Conservation (phyloP, 2,797 vertebrate genomes). For the Cryptoblepharus egeriae region DNA sequence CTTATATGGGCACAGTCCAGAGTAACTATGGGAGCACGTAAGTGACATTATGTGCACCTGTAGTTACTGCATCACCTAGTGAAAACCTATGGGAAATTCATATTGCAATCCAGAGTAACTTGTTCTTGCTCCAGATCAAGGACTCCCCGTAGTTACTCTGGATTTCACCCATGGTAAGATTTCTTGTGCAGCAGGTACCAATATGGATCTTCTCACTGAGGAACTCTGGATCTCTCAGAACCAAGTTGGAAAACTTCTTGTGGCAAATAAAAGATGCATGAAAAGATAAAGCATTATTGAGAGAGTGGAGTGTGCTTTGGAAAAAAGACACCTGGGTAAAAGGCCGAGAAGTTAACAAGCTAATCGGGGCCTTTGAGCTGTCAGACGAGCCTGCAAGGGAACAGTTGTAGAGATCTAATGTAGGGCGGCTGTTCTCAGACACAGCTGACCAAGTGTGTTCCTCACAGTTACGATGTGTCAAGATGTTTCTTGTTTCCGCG, state of each 20-base stretch:
- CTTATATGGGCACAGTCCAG: too few species aligned
- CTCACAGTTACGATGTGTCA: slow-evolving; percentile 67
- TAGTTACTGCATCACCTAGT: too few species aligned
- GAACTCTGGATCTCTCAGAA: neutral
- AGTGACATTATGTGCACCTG: too few species aligned
- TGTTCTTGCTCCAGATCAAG: too few species aligned
- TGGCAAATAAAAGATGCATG: slow-evolving; percentile 25
- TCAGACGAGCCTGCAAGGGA: slow-evolving; percentile 42
- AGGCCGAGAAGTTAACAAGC: slow-evolving; percentile 60
- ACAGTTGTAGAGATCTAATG: slow-evolving; percentile 65
- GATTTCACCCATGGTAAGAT: too few species aligned
- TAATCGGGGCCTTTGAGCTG: slow-evolving; percentile 41
- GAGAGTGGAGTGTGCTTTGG: slow-evolving; percentile 45
- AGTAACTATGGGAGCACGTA: too few species aligned
- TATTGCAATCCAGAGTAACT: too few species aligned
- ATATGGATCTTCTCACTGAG: too few species aligned
- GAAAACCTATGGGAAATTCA: too few species aligned
- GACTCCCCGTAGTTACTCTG: too few species aligned
- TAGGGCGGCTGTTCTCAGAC: slow-evolving; percentile 39
- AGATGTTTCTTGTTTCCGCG: slow-evolving; percentile 63
- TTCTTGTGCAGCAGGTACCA: too few species aligned
- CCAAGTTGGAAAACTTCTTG: neutral
- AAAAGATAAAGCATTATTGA: slow-evolving; percentile 48
- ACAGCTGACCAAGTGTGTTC: slow-evolving; percentile 69
- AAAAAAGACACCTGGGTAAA: slow-evolving; percentile 64